Conservation (phyloP, 2,797 vertebrate genomes). For the Aulostomus chinensis region DNA sequence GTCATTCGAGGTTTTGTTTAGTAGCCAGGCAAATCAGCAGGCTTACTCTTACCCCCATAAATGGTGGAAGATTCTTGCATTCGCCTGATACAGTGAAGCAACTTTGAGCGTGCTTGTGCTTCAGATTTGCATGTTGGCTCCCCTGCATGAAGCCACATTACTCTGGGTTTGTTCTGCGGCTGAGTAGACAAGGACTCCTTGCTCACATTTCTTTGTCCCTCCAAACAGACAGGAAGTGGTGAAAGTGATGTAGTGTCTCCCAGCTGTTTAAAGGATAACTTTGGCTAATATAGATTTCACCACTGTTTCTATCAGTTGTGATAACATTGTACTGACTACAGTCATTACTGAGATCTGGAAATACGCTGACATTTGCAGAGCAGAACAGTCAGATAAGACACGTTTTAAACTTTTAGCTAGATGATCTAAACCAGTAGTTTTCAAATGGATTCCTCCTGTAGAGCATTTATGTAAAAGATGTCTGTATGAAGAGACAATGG, state of each 20-base stretch:
- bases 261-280: slow-evolving; percentile 4
- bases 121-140: slow-evolving; percentile 38
- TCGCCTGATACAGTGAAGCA: slow-evolving; percentile 40
- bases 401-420: not conserved
- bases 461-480: too few relatives aligned
- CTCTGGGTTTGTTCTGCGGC: slow-evolving; percentile 17
- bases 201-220: slow-evolving; percentile 5
- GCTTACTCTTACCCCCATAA: slow-evolving; percentile 43
- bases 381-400: not conserved
- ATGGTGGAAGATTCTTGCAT: slow-evolving; percentile 38
- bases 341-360: too few relatives aligned
- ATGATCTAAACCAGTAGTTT: too few relatives aligned
- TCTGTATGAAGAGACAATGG: too few relatives aligned
- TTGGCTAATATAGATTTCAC: too few relatives aligned
- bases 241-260: not conserved
- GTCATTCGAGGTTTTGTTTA: slow-evolving; percentile 76
- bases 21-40: slow-evolving; percentile 71
- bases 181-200: slow-evolving; percentile 12
- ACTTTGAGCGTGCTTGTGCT: slow-evolving; percentile 24
- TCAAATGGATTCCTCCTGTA: too few relatives aligned
- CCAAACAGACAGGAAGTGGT: slow-evolving; percentile 8
- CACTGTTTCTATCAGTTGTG: too few relatives aligned
- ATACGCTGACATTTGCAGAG: too few relatives aligned
- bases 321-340: too few relatives aligned
- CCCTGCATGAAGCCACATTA: slow-evolving; percentile 15